Evolutionary conservation across 2,797 vertebrate genomes (phyloP).

Genomic region (Catharus ustulatus): DNA sequence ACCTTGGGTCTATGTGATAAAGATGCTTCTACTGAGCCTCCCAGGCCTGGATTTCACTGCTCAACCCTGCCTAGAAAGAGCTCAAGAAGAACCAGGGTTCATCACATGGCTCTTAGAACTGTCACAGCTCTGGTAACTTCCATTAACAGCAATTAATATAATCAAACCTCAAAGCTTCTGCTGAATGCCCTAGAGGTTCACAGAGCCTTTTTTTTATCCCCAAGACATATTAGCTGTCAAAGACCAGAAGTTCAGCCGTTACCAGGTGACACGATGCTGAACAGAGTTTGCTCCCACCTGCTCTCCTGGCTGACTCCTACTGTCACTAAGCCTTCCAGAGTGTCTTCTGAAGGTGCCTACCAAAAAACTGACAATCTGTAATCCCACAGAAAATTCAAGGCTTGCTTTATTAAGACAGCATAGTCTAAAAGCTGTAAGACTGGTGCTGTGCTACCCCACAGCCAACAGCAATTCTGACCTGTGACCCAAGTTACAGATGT

Average conservation of each 20-base stretch:
- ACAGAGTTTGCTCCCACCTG: not conserved
- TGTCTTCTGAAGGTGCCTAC: not conserved
- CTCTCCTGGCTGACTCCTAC: not conserved
- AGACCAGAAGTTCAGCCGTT: constrained; percentile 2
- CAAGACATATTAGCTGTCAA: not conserved
- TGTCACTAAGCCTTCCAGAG: not conserved
- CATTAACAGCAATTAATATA: constrained; percentile 5
- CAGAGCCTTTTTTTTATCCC: not conserved
- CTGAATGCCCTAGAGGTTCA: not conserved
- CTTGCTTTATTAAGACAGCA: not conserved
- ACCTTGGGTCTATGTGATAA: not conserved
- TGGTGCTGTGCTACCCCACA: not conserved
- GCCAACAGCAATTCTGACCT: not conserved
- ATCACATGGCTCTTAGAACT: not conserved
- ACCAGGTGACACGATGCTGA: not conserved
- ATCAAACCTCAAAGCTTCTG: constrained; percentile 9
- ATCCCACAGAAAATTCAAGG: not conserved
- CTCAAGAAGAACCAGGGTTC: not conserved
- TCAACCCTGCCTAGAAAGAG: not conserved
- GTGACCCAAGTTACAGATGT: not conserved
- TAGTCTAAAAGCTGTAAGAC: not conserved
- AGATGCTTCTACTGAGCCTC: not conserved
- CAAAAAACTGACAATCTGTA: not conserved
- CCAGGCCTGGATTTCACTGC: not conserved
- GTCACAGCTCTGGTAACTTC: not conserved